phyloP scores from a whole-genome alignment of 2,113 vertebrate genomes.

The Nycticebus coucang region DNA sequence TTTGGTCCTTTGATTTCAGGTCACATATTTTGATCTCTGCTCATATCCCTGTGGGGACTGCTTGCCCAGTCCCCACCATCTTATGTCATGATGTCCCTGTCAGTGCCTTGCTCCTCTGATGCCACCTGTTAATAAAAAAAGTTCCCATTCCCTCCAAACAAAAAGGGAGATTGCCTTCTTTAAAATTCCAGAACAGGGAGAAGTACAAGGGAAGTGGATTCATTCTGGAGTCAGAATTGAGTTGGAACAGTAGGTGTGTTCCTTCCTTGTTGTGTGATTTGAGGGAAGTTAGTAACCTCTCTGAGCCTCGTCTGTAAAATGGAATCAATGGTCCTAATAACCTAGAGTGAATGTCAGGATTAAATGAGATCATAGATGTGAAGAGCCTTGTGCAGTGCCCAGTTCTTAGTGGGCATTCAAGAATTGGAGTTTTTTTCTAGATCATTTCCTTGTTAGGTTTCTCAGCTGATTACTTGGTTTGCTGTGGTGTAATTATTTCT shows the following conservation, averaged over 20 bases:
- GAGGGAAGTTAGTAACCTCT: conserved; percentile 29
- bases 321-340: neutral
- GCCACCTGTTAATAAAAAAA: neutral
- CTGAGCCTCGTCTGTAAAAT: neutral
- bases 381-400: neutral
- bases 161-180: neutral
- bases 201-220: neutral
- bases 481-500: neutral
- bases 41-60: neutral
- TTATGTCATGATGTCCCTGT: neutral
- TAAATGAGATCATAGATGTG: neutral
- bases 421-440: neutral
- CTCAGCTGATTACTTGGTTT: neutral
- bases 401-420: neutral
- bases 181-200: neutral
- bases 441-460: neutral
- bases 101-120: neutral
- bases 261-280: neutral
- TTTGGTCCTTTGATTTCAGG: neutral
- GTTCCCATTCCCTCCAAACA: neutral
- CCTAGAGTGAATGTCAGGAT: neutral
- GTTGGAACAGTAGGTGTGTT: conserved; percentile 1
- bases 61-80: neutral
- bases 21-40: neutral
- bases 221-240: conserved; percentile 19